Percentiles rank a stretch among this genome's conserved stretches.
phyloP scores from a whole-genome alignment of 2,888 invertebrate species.

The Falcaria lacertinaria region DNA sequence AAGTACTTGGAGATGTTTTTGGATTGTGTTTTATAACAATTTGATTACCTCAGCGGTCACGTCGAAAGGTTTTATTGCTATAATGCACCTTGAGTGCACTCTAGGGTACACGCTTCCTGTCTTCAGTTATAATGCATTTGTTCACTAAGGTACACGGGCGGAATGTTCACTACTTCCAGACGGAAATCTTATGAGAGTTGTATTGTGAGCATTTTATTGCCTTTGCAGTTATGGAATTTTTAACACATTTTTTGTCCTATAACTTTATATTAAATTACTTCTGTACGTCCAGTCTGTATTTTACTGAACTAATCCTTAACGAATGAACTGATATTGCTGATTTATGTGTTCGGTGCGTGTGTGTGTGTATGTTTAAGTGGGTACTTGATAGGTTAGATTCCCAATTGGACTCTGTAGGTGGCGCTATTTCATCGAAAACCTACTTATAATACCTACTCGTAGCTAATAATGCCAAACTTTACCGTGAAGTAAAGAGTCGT shows the following conservation, averaged over 20 bases:
- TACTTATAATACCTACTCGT: no score
- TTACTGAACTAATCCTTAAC: no score
- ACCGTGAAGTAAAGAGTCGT: not conserved
- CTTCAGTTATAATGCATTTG: slow-evolving; percentile 10
- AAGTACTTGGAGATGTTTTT: not conserved
- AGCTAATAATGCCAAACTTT: no score
- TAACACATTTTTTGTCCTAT: no score
- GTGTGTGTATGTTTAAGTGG: no score
- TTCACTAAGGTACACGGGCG: not conserved
- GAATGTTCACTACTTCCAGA: not conserved
- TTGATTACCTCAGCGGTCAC: not conserved
- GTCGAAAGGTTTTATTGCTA: not conserved
- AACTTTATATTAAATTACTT: no score
- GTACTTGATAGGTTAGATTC: no score
- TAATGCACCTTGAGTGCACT: not conserved
- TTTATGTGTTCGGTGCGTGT: no score
- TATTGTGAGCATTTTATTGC: not conserved
- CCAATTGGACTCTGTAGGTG: no score
- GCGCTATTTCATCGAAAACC: no score
- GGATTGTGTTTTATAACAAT: not conserved
- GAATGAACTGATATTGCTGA: no score
- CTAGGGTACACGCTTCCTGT: slow-evolving; percentile 13
- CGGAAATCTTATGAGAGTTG: not conserved
- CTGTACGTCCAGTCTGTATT: no score
- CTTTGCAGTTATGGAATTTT: not conserved